These are phyloP conservation scores for Aphelinus certus DNA, from an alignment of 1,140 invertebrate species.

Conservation along the genomic window DNA sequence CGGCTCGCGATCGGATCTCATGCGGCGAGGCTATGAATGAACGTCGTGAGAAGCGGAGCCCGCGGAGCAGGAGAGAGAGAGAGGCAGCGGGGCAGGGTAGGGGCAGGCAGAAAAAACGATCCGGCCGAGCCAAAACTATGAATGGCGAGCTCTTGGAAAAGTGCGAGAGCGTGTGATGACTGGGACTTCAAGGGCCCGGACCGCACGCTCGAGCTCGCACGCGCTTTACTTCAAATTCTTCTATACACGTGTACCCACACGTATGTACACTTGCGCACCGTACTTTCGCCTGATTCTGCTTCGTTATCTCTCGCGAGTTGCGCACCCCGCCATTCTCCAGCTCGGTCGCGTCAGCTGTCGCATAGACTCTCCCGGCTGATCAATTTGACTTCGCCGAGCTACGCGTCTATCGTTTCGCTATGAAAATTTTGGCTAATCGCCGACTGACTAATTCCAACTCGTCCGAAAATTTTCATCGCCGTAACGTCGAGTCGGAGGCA, in stretches of 20 bases:
- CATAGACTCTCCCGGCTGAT: too few species aligned
- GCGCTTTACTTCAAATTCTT: conserved; percentile 18
- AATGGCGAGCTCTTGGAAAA: conserved; percentile 56
- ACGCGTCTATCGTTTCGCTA: too few species aligned
- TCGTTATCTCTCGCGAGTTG: too few species aligned
- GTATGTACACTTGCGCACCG: too few species aligned
- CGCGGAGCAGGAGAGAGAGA: background rate
- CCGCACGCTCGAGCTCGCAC: conserved; percentile 25
- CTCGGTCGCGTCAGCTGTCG: too few species aligned
- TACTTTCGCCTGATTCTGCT: too few species aligned
- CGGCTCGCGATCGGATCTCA: conserved; percentile 52
- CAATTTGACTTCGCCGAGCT: too few species aligned
- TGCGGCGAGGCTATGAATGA: conserved; percentile 56
- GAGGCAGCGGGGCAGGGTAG: background rate
- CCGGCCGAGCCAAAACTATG: conserved; percentile 43
- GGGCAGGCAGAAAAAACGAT: conserved; percentile 40
- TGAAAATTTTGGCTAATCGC: too few species aligned
- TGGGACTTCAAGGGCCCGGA: conserved; percentile 27
- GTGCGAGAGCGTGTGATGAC: conserved; percentile 39
- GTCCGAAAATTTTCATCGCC: too few species aligned
- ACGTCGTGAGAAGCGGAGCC: conserved; percentile 51
- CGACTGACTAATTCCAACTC: too few species aligned
- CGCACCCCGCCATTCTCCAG: too few species aligned
- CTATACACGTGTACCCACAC: background rate
- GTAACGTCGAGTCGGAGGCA: too few species aligned